These are phyloP conservation scores for Euleptes europaea DNA, from an alignment of 2,113 vertebrate species.

Conservation along the genomic window DNA sequence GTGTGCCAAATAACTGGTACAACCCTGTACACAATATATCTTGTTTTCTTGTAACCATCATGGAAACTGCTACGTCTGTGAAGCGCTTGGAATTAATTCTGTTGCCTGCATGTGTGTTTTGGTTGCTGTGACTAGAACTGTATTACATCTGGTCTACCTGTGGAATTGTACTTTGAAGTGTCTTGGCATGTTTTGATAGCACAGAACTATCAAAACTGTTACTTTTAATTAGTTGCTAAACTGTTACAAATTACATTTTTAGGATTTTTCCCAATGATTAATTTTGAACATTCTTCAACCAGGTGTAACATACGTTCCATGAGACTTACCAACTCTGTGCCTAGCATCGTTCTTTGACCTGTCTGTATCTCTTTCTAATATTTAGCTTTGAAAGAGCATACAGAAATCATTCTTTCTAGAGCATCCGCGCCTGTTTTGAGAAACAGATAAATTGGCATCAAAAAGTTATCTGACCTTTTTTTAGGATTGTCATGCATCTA, in stretches of 20 bases:
- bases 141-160: conserved; percentile 40
- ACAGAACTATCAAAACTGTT: neutral
- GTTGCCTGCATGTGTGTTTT: neutral
- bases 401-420: neutral
- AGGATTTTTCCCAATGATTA: neutral
- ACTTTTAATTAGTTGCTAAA: neutral
- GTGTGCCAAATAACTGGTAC: neutral
- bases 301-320: neutral
- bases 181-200: conserved; percentile 16
- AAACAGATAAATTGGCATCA: neutral
- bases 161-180: conserved; percentile 56
- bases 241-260: neutral
- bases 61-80: neutral
- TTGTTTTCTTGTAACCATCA: neutral
- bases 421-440: neutral
- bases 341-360: neutral
- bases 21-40: neutral
- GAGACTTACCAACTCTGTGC: neutral
- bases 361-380: neutral
- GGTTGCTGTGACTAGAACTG: conserved; percentile 3
- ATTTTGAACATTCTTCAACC: neutral
- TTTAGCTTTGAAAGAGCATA: neutral
- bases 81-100: conserved; percentile 13
- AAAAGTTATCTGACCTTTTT: neutral
- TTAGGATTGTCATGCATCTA: neutral